Conservation (phyloP, 2,797 vertebrate genomes). For the Fundulus diaphanus region DNA sequence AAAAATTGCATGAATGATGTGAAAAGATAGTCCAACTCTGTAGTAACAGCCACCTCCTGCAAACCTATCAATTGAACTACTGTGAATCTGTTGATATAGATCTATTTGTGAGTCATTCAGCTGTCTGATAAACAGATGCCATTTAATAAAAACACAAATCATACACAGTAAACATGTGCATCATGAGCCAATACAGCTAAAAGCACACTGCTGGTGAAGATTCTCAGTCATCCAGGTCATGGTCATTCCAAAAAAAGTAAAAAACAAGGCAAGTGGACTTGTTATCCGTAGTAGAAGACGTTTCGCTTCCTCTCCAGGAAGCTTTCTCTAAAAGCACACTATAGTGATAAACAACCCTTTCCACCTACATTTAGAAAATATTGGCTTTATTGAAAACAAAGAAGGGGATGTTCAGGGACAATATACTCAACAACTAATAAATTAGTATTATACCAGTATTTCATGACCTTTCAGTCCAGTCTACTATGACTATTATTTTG, state of each 20-base stretch:
- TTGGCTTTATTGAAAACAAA: background rate
- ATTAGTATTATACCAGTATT: background rate
- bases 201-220: too few relatives aligned
- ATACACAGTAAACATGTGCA: background rate
- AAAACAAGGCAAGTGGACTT: too few relatives aligned
- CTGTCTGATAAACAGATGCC: background rate
- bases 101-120: background rate
- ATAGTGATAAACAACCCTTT: background rate
- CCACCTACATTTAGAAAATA: background rate
- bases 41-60: background rate
- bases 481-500: background rate
- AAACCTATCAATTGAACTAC: background rate
- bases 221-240: too few relatives aligned
- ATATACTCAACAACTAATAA: background rate
- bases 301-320: too few relatives aligned
- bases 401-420: background rate
- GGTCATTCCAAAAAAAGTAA: too few relatives aligned
- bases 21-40: background rate
- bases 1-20: too few relatives aligned
- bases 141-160: background rate
- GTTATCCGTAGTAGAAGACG: too few relatives aligned
- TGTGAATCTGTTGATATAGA: background rate
- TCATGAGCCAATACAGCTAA: background rate
- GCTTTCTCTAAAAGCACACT: background rate
- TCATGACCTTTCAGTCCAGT: slow-evolving; percentile 13